Evolutionary conservation across 2,888 invertebrate genomes (phyloP).

Genomic region (Lasioglossum vierecki): DNA sequence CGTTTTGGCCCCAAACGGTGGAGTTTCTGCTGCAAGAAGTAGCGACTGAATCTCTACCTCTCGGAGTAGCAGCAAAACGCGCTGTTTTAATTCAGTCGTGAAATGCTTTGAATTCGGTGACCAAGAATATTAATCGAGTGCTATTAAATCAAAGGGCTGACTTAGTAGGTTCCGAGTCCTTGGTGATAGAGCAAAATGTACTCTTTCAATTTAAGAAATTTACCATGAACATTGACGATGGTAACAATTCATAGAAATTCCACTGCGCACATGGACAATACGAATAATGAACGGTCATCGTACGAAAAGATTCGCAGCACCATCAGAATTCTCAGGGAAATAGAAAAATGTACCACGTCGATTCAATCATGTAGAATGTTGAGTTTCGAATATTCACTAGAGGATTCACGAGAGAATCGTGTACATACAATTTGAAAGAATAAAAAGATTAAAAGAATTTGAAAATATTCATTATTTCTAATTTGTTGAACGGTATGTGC

Average conservation of each 20-base stretch:
- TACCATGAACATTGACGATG: neutral
- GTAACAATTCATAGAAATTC: neutral
- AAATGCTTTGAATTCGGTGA: neutral
- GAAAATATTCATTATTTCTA: too few relatives aligned
- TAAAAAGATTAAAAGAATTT: too few relatives aligned
- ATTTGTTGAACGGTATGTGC: too few relatives aligned
- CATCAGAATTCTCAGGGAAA: neutral
- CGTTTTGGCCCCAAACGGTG: neutral
- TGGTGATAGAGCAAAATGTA: neutral
- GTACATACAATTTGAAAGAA: too few relatives aligned
- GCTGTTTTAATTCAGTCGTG: neutral
- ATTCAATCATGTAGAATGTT: neutral
- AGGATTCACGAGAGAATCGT: too few relatives aligned
- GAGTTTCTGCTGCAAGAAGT: neutral
- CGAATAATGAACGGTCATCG: too few relatives aligned
- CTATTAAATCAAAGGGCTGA: neutral
- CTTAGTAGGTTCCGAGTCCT: neutral
- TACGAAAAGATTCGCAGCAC: too few relatives aligned
- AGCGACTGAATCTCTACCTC: neutral
- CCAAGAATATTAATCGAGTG: neutral
- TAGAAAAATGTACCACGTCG: neutral
- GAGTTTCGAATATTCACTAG: neutral
- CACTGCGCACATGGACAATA: too few relatives aligned
- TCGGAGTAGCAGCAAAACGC: neutral
- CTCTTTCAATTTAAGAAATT: neutral